Base-by-base conservation (phyloP, 2,888 invertebrate genomes). In the Drosophila picticornis region DNA sequence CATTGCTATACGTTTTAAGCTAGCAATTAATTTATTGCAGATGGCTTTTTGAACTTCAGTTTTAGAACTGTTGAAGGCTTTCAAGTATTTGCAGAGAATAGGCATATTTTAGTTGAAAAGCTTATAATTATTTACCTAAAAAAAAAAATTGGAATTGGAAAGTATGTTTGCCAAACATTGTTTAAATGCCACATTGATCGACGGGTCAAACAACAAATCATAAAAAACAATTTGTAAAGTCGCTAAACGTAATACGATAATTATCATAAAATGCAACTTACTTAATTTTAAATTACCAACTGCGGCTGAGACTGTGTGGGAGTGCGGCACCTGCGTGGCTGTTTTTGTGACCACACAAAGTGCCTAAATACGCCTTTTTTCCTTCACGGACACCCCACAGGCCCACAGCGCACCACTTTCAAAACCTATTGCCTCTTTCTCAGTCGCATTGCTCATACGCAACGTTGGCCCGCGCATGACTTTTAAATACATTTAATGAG, bases 401-500 rank as follows among this genome's bases (percentile, higher is more conserved):
- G 13, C 22, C 22, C 9, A 16, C 16, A 25, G 7, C 9, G 22
- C 16, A 7, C 5, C 6, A 43, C n/a, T 9, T 6, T 25, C 10
- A 43, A 6, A n/a, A 9, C 38, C 48, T 22, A 25, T 48, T 13
- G 29, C 22, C 13, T 22, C 6, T 34, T 13, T 25, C 22, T 10
- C 25, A 50, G 5, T 40, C 32, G 22, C 58, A 68, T 81, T 65
- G 65, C 70, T 74, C 80, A 81, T 80, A 81, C 82, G 80, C 70
- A 58, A 29, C 43, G 67, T 71, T 64, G 27, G 53, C 66, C 81
- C 5, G 52, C 46, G 61, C 66, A 66, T 50, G 68, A 60, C 62
- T 78, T 81, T 81, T 70, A 60, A 81, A 66, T 73, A 57, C 62
- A 51, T 60, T 78, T 78, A 74, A 81, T 59, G 63, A 74, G 66